phyloP scores from a whole-genome alignment of 2,888 invertebrate genomes.

The Drosophila prostipennis region DNA sequence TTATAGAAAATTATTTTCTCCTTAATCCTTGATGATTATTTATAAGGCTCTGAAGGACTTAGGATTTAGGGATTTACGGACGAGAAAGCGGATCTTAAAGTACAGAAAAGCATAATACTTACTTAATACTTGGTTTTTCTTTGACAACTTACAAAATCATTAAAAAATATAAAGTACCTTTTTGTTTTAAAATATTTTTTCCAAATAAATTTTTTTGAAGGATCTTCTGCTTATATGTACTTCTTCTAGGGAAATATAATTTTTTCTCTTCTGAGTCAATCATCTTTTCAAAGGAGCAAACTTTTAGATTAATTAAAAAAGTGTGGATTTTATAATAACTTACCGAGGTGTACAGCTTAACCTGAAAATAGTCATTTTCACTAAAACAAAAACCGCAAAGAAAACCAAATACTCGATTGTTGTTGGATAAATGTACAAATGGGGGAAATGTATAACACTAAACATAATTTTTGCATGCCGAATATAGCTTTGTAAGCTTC shows the following conservation, averaged over 20 bases:
- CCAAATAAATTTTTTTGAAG: too few species aligned
- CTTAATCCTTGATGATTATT: too few species aligned
- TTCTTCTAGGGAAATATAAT: too few species aligned
- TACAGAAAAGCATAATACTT: too few species aligned
- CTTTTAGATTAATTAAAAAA: not conserved
- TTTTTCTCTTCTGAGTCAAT: too few species aligned
- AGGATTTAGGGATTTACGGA: too few species aligned
- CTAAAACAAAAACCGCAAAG: not conserved
- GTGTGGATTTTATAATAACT: not conserved
- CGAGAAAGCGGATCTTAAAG: too few species aligned
- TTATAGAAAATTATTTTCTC: too few species aligned
- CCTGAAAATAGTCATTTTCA: not conserved
- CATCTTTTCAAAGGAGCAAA: too few species aligned
- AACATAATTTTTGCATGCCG: slow-evolving; percentile 25
- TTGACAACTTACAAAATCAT: not conserved
- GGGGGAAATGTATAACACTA: not conserved
- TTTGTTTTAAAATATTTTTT: not conserved
- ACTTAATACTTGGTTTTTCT: too few species aligned
- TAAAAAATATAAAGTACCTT: not conserved
- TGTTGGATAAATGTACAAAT: not conserved
- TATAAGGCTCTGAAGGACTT: too few species aligned
- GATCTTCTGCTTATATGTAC: too few species aligned
- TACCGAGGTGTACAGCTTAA: not conserved
- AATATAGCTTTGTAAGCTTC: slow-evolving; percentile 58
- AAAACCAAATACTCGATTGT: not conserved